Percentiles rank a stretch among this genome's conserved stretches.
Evolutionary conservation across 2,888 invertebrate genomes (phyloP).

Genomic region (Drosophila multiciliata): DNA sequence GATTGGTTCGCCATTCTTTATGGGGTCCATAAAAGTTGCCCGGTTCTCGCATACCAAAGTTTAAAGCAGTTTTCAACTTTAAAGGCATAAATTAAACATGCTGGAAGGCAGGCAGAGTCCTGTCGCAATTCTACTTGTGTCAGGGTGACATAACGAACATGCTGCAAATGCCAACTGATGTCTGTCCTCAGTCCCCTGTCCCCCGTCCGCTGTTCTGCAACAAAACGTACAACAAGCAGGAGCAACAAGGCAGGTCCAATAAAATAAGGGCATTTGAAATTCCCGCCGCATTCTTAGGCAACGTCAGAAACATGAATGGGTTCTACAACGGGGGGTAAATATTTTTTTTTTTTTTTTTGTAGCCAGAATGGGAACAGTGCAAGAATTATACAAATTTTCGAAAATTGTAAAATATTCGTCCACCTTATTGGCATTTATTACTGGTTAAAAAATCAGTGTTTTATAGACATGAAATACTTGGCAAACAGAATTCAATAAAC

Average conservation of each 20-base stretch:
- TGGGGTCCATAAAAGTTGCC: conserved; percentile 64
- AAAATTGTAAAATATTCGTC: conserved; percentile 51
- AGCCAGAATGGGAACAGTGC: conserved; percentile 33
- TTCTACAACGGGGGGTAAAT: conserved; percentile 41
- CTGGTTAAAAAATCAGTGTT: conserved; percentile 27
- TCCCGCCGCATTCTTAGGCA: conserved; percentile 65
- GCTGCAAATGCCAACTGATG: conserved; percentile 59
- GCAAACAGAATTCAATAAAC: conserved; percentile 29
- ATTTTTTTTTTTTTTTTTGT: conserved; percentile 56
- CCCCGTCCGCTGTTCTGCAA: conserved; percentile 33
- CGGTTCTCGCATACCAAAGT: conserved; percentile 53
- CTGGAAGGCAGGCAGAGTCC: conserved; percentile 1
- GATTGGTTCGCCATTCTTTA: conserved; percentile 66
- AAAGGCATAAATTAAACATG: conserved; percentile 69
- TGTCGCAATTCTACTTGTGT: conserved; percentile 25
- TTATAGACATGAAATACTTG: conserved; percentile 9
- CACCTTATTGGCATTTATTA: conserved; percentile 48
- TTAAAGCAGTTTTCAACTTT: conserved; percentile 62
- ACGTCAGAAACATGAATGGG: conserved; percentile 8
- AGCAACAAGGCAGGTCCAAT: conserved; percentile 22
- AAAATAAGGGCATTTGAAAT: conserved; percentile 74
- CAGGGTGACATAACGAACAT: conserved; percentile 63
- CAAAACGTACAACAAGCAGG: conserved; percentile 29
- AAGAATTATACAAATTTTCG: conserved; percentile 44
- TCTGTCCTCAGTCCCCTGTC: conserved; percentile 24